phyloP scores from a whole-genome alignment of 1,140 invertebrate species.

The Ridgeia piscesae region DNA sequence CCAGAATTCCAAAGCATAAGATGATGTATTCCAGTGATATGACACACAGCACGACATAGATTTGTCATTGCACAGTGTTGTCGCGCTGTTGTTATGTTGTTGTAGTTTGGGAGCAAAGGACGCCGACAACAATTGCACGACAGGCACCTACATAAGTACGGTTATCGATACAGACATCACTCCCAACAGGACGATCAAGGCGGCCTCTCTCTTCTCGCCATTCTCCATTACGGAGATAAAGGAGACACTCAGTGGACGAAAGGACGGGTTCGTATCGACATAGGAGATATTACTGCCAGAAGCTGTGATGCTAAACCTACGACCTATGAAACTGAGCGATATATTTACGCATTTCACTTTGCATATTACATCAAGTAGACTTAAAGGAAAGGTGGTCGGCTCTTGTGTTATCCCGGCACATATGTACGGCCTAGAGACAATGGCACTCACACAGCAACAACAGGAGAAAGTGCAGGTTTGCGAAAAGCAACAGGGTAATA shows the following conservation, averaged over 20 bases:
- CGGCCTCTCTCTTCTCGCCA: not conserved
- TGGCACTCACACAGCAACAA: no score
- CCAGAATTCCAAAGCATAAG: no score
- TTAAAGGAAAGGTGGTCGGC: no score
- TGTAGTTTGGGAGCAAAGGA: not conserved
- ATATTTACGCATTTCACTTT: not conserved
- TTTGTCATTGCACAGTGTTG: not conserved
- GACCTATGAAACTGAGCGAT: not conserved
- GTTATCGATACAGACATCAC: not conserved
- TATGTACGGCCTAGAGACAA: no score
- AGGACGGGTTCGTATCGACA: not conserved
- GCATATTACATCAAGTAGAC: no score
- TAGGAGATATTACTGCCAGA: not conserved
- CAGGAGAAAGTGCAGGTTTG: no score
- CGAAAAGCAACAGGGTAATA: no score
- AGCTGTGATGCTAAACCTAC: no score
- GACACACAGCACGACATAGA: no score
- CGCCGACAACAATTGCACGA: not conserved
- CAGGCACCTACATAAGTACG: not conserved
- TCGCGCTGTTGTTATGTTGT: not conserved
- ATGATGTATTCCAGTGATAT: no score
- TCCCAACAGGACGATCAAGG: not conserved
- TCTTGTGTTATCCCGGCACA: no score
- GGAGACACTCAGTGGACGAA: not conserved
- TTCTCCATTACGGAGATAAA: not conserved